These are phyloP conservation scores for Dipodomys spectabilis DNA, from an alignment of 2,113 vertebrate species.

Conservation along the genomic window DNA sequence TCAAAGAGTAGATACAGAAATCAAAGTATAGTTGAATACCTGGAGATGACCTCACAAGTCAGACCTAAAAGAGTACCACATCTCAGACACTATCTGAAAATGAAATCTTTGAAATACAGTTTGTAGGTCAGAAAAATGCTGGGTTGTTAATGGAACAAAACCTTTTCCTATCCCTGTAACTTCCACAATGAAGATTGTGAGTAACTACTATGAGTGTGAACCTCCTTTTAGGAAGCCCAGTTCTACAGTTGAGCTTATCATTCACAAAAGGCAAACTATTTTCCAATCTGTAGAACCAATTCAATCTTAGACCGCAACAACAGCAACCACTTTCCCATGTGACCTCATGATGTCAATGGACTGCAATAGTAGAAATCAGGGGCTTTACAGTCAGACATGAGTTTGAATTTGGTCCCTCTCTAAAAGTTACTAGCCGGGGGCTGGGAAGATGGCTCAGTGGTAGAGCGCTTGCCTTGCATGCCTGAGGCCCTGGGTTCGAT, in stretches of 20 bases:
- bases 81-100: neutral
- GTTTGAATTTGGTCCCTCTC: conserved; percentile 8
- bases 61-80: conserved; percentile 27
- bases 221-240: neutral
- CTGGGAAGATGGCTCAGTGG: no score
- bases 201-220: neutral
- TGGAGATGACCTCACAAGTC: conserved; percentile 18
- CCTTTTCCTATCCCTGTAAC: neutral
- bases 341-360: neutral
- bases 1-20: conserved; percentile 45
- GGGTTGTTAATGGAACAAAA: neutral
- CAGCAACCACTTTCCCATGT: neutral
- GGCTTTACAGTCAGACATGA: conserved; percentile 1
- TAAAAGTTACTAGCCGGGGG: neutral
- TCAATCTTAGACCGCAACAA: neutral
- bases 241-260: neutral
- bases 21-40: neutral
- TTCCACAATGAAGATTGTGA: neutral
- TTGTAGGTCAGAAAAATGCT: neutral
- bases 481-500: no score
- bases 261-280: neutral
- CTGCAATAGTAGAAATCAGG: neutral
- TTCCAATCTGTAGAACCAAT: neutral
- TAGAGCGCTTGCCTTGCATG: no score
- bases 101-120: conserved; percentile 40